These are phyloP conservation scores for Yponomeuta cagnagella DNA, from an alignment of 2,888 invertebrate species.

Conservation along the genomic window DNA sequence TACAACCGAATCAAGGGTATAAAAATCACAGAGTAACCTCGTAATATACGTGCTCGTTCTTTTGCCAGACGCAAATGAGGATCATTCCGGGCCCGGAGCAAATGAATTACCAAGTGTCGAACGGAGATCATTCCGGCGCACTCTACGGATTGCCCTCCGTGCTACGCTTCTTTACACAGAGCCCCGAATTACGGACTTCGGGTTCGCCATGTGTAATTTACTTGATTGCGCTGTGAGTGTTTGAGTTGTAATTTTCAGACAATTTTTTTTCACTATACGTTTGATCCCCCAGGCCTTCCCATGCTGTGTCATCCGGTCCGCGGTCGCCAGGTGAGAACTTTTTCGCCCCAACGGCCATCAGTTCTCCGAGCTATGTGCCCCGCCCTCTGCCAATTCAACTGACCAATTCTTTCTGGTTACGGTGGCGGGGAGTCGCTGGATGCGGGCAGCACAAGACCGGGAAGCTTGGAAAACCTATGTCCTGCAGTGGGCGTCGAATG, in stretches of 20 bases:
- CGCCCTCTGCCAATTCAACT: no score
- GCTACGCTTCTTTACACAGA: slow-evolving; percentile 32
- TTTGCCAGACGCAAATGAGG: slow-evolving; percentile 56
- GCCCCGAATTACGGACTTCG: background rate
- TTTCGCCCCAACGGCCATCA: no score
- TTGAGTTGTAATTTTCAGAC: background rate
- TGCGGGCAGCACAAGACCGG: no score
- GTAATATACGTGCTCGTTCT: background rate
- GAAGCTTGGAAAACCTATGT: no score
- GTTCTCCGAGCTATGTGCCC: no score
- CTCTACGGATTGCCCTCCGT: slow-evolving; percentile 38
- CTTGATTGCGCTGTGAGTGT: background rate
- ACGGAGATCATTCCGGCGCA: slow-evolving; percentile 50
- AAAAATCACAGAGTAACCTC: background rate
- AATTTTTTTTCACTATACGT: no score
- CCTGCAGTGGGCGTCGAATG: no score
- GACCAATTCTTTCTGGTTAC: no score
- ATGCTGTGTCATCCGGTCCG: no score
- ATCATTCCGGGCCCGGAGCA: slow-evolving; percentile 46
- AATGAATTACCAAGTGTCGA: slow-evolving; percentile 64
- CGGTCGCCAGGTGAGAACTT: no score
- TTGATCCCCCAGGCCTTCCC: no score
- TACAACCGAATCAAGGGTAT: background rate
- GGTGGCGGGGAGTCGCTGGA: no score
- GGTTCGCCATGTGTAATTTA: slow-evolving; percentile 1